Base-by-base conservation (phyloP, 2,888 invertebrate genomes). In the Oscheius sp. region DNA sequence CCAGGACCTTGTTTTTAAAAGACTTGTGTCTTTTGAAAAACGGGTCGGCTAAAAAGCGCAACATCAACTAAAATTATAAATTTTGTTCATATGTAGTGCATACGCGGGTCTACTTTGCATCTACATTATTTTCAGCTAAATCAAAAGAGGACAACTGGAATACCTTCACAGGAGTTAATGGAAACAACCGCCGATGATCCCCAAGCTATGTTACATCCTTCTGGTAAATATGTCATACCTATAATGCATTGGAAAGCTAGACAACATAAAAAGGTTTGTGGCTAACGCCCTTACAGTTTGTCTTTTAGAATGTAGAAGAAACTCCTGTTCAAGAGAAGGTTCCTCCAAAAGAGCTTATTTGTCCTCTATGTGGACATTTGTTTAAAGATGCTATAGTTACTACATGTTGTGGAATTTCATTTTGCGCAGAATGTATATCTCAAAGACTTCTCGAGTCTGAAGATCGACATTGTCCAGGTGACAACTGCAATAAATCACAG, bases 371-470 rank as follows among this genome's bases (percentile, higher is more conserved):
- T 87, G 91, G 93, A 61, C 94, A 95, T 87, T 89, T 97, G 44
- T 57, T 76, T 20, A 74, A 92, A 0, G 97, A 98, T 88, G 97
- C 97, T 38, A 95, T 97, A 30, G 92, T 97, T 91, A 94, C 95
- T 86, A 94, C 95, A 0, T 98, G 97, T 87, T 98, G 98, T 87
- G 97, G 96, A 2, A 94, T 94, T 87, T 95, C 95, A 9, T 98
- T 94, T 88, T 98, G 98, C 87, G 96, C 97, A 88, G 96, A 97
- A 87, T 98, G 98, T 92, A 89, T 82, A 8, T 72, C 74, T 24
- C 66, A 70, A 20, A 71, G 69, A 32, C 70, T 83, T 8, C 50
- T 81, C 8, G 81, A 80, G 45, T 68, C 73, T 14, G 80, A 81
- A n/a, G 66, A 62, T 4, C 54, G 71, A 0, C 64, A 73, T 44